A percentile compares a stretch with the other conserved stretches of the same genome.
Evolutionary conservation across 2,113 vertebrate genomes (phyloP).

Genomic region (Philantomba maxwellii): DNA sequence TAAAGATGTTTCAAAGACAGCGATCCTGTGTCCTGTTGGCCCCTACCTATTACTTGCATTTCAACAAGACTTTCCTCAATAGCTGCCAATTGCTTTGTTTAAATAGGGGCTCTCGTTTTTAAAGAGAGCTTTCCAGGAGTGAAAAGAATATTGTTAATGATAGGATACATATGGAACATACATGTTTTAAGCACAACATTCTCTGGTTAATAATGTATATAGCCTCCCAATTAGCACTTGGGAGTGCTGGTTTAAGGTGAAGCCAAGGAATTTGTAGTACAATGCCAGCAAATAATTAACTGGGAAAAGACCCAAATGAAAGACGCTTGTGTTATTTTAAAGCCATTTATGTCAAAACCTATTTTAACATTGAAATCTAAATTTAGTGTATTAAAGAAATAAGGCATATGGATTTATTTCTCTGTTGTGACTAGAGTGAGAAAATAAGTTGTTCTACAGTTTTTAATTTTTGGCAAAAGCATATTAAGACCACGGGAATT

Average conservation of each 20-base stretch:
- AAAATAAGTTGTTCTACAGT: constrained; percentile 23
- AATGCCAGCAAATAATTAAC: constrained; percentile 74
- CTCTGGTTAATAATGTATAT: constrained; percentile 71
- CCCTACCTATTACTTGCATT: constrained; percentile 37
- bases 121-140: constrained; percentile 8
- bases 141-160: constrained; percentile 52
- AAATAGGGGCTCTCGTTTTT: background rate
- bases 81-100: background rate
- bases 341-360: constrained; percentile 50
- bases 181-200: constrained; percentile 52
- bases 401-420: constrained; percentile 10
- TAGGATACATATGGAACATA: constrained; percentile 37
- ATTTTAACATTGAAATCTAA: constrained; percentile 59
- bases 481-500: background rate
- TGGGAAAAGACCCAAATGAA: constrained; percentile 64
- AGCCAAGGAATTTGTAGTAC: constrained; percentile 74
- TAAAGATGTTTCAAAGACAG: background rate
- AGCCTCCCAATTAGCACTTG: constrained; percentile 78
- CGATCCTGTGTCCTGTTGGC: background rate
- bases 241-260: constrained; percentile 75
- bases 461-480: constrained; percentile 34
- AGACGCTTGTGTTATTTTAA: constrained; percentile 56
- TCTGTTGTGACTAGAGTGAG: constrained; percentile 11
- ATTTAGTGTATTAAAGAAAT: constrained; percentile 44
- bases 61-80: constrained; percentile 14